Evolutionary conservation across 2,797 vertebrate genomes (phyloP).

Genomic region (Muscicapa striata): DNA sequence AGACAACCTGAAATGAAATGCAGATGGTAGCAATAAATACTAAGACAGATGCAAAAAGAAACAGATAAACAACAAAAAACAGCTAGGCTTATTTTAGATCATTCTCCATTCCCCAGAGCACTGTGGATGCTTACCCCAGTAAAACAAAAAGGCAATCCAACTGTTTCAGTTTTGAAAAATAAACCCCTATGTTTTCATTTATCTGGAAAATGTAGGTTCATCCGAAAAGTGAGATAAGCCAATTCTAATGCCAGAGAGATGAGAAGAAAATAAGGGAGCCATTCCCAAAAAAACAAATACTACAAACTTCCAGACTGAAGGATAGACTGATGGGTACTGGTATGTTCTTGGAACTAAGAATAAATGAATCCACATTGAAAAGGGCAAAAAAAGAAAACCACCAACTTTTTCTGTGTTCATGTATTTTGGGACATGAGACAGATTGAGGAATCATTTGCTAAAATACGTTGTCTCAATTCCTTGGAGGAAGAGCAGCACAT

Average conservation of each 20-base stretch:
- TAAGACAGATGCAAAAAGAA: constrained; percentile 61
- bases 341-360: neutral
- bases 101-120: constrained; percentile 42
- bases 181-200: neutral
- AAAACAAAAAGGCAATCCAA: constrained; percentile 55
- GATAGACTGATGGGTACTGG: neutral
- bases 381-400: neutral
- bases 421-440: neutral
- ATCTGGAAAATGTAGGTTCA: neutral
- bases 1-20: constrained; percentile 62
- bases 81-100: constrained; percentile 57
- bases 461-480: neutral
- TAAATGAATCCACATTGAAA: neutral
- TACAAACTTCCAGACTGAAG: neutral
- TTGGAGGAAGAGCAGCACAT: neutral
- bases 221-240: constrained; percentile 14
- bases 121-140: constrained; percentile 41
- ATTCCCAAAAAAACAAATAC: neutral
- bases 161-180: constrained; percentile 40
- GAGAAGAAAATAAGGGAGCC: neutral
- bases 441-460: neutral
- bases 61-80: constrained; percentile 50
- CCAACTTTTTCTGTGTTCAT: neutral
- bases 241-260: neutral
- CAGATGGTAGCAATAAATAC: constrained; percentile 68